phyloP scores from a whole-genome alignment of 2,113 vertebrate genomes.

The Tyto alba region DNA sequence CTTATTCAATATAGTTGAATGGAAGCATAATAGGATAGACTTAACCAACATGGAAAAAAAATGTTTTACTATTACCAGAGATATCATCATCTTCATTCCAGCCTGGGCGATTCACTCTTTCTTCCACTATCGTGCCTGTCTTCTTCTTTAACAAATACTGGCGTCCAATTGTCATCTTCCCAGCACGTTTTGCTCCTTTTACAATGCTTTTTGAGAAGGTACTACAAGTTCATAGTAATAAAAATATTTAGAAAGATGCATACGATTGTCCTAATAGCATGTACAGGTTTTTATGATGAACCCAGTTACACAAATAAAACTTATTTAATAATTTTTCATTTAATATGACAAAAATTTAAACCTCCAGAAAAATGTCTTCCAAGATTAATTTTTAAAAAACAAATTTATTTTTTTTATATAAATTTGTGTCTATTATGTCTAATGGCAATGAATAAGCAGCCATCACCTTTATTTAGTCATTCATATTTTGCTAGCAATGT shows the following conservation, averaged over 20 bases:
- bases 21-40: background rate
- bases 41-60: background rate
- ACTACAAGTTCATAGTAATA: slow-evolving; percentile 66
- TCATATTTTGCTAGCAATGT: background rate
- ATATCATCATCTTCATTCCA: slow-evolving; percentile 94
- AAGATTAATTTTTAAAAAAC: background rate
- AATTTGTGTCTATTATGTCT: background rate
- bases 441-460: background rate
- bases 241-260: background rate
- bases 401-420: background rate
- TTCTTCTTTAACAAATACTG: slow-evolving; percentile 89
- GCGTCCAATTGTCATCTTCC: slow-evolving; percentile 96
- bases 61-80: slow-evolving; percentile 80
- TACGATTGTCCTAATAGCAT: background rate
- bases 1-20: background rate
- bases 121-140: slow-evolving; percentile 77
- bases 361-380: background rate
- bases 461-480: background rate
- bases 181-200: slow-evolving; percentile 94
- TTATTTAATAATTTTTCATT: background rate
- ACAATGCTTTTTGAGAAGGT: slow-evolving; percentile 96
- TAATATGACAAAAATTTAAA: background rate
- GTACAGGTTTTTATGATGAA: background rate
- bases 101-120: slow-evolving; percentile 82
- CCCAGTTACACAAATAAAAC: background rate